A percentile compares a stretch with the other conserved stretches of the same genome.
These are phyloP conservation scores for Artibeus lituratus DNA, from an alignment of 2,797 vertebrate genomes.

Conservation along the genomic window DNA sequence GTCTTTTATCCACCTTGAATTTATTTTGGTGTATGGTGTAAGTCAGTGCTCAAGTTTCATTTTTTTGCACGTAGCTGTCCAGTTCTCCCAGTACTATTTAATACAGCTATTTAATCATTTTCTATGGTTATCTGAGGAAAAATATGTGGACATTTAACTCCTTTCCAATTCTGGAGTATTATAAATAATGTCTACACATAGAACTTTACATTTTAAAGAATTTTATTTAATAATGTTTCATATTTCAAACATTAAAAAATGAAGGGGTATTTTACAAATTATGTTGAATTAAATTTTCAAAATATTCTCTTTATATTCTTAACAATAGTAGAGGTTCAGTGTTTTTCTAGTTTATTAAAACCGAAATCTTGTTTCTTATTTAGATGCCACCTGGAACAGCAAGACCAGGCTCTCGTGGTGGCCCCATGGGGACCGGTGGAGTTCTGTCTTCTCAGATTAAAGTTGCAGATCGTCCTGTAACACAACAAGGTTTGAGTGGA, in stretches of 20 bases:
- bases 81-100: no score
- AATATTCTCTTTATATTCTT: background rate
- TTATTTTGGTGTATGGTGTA: no score
- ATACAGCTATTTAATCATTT: background rate
- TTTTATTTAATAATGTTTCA: background rate
- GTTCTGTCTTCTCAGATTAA: slow-evolving; percentile 93
- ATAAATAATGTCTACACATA: background rate
- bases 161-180: background rate
- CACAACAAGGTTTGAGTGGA: slow-evolving; percentile 97
- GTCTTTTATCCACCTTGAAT: no score
- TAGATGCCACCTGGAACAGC: slow-evolving; percentile 91
- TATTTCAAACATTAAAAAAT: slow-evolving; percentile 23
- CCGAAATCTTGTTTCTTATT: background rate
- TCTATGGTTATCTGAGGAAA: background rate
- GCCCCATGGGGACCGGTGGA: slow-evolving; percentile 82
- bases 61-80: no score
- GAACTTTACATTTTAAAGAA: background rate
- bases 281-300: background rate
- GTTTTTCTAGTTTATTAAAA: slow-evolving; percentile 3
- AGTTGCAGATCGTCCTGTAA: slow-evolving; percentile 96
- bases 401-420: slow-evolving; percentile 86
- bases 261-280: background rate
- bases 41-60: no score
- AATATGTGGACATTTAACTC: background rate
- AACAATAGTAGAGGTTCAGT: background rate